phyloP scores from a whole-genome alignment of 2,888 invertebrate species.

The Eupithecia pulchellata region DNA sequence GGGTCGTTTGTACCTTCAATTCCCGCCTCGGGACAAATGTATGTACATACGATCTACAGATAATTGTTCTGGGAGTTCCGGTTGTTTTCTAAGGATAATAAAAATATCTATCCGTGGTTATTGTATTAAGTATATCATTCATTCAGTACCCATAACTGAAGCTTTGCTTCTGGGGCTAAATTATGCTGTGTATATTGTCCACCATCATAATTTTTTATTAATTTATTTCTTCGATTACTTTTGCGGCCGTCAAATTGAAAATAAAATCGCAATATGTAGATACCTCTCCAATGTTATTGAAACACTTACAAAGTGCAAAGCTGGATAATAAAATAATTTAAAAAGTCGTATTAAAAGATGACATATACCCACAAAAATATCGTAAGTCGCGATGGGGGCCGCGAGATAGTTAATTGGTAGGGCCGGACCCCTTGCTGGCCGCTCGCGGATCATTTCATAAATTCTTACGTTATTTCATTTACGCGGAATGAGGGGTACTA shows the following conservation, averaged over 20 bases:
- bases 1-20: no score
- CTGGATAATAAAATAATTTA: conserved; percentile 33
- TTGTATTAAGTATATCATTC: no score
- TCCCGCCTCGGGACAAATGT: no score
- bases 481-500: neutral
- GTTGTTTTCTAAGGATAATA: no score
- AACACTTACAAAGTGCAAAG: conserved; percentile 43
- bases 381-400: conserved; percentile 45
- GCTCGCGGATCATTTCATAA: conserved; percentile 31
- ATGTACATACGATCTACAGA: no score
- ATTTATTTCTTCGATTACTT: no score
- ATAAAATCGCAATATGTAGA: neutral
- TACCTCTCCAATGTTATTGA: conserved; percentile 16
- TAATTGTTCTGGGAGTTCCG: no score
- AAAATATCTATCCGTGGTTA: no score
- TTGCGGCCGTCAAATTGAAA: neutral
- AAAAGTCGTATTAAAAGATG: conserved; percentile 37
- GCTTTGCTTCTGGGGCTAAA: no score
- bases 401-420: conserved; percentile 41
- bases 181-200: no score
- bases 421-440: conserved; percentile 43
- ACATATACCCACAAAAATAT: conserved; percentile 40
- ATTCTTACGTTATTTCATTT: conserved; percentile 26
- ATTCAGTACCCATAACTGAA: no score
- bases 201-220: no score